Evolutionary conservation across 2,797 vertebrate genomes (phyloP).

Genomic region (Fistularia commersonii): DNA sequence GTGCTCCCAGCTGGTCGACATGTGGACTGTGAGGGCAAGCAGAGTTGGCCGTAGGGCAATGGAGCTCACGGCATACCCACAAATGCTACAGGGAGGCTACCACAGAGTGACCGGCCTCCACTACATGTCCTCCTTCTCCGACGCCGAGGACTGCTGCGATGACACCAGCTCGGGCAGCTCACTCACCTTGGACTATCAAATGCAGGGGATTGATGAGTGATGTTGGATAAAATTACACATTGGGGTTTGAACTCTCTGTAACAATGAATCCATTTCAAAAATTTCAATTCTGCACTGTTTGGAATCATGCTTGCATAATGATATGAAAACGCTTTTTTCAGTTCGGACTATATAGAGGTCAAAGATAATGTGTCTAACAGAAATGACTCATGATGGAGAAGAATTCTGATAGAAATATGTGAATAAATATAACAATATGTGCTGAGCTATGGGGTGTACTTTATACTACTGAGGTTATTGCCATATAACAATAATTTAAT

Average conservation of each 20-base stretch:
- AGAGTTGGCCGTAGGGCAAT: slow-evolving; percentile 47
- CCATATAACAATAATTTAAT: too few species aligned
- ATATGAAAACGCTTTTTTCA: too few species aligned
- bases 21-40: slow-evolving; percentile 58
- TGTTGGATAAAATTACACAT: background rate
- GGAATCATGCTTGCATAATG: too few species aligned
- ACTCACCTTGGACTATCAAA: slow-evolving; percentile 54
- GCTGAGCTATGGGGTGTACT: too few species aligned
- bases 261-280: background rate
- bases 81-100: slow-evolving; percentile 55
- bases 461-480: too few species aligned
- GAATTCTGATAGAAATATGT: too few species aligned
- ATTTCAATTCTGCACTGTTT: too few species aligned
- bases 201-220: slow-evolving; percentile 50
- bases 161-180: slow-evolving; percentile 59
- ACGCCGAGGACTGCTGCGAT: slow-evolving; percentile 65
- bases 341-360: too few species aligned
- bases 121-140: slow-evolving; percentile 71
- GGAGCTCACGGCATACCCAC: slow-evolving; percentile 62
- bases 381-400: too few species aligned
- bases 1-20: slow-evolving; percentile 72
- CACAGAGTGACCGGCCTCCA: slow-evolving; percentile 59
- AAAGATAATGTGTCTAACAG: too few species aligned
- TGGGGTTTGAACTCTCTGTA: background rate
- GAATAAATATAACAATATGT: too few species aligned